Evolutionary conservation across 2,797 vertebrate species (phyloP).

Genomic region (Sebastes steindachneri): DNA sequence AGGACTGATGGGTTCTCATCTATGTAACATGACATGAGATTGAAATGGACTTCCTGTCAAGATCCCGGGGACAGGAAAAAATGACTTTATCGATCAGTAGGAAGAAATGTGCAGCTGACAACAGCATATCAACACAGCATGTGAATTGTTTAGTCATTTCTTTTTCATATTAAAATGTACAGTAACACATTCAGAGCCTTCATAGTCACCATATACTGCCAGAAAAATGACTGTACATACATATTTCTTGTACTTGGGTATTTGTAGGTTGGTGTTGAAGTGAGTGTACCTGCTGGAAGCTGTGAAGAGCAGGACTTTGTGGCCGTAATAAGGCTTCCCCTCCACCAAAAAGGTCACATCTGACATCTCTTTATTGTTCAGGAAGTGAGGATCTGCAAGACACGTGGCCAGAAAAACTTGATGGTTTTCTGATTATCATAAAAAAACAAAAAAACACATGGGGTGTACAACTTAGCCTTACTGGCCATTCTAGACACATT

Average conservation of each 20-base stretch:
- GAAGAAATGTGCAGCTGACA: not conserved
- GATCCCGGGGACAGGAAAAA: not conserved
- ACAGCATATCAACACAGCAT: not conserved
- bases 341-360: slow-evolving; percentile 88
- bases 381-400: slow-evolving; percentile 83
- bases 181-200: not conserved
- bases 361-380: slow-evolving; percentile 88
- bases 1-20: not conserved
- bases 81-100: slow-evolving; percentile 7
- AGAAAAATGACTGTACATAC: not conserved
- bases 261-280: not conserved
- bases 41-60: not conserved
- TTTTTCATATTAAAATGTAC: not conserved
- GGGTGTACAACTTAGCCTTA: not conserved
- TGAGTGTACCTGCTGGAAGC: slow-evolving; percentile 82
- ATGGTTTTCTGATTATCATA: slow-evolving; percentile 4
- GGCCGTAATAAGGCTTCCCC: slow-evolving; percentile 86
- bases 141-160: not conserved
- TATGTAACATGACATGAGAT: not conserved
- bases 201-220: not conserved
- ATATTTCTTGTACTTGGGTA: not conserved
- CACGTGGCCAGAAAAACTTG: not conserved
- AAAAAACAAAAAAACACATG: not conserved
- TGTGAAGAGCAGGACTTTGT: slow-evolving; percentile 86
- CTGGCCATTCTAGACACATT: not conserved